These are phyloP conservation scores for Myotis yumanensis DNA, from an alignment of 2,113 vertebrate species.

Conservation along the genomic window DNA sequence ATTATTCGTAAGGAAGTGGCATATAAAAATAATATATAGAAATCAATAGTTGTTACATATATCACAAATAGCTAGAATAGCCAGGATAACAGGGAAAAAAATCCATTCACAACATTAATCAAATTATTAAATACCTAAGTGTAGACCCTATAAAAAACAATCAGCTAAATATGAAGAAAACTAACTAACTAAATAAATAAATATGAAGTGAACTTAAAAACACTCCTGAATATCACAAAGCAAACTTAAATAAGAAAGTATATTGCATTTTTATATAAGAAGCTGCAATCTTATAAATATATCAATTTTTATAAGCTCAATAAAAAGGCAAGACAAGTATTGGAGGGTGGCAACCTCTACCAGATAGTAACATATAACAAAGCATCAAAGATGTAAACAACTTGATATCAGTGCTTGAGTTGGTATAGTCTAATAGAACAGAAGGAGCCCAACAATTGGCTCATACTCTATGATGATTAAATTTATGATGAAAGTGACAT, in stretches of 20 bases:
- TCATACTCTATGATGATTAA: not conserved
- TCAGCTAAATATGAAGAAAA: not conserved
- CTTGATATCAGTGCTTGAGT: not conserved
- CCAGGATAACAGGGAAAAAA: not conserved
- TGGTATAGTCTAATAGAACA: not conserved
- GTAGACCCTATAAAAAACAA: not conserved
- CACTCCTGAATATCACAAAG: not conserved
- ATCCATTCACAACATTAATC: not conserved
- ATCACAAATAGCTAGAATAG: not conserved
- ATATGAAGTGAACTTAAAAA: slow-evolving; percentile 15
- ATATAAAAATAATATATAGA: not conserved
- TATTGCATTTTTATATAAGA: not conserved
- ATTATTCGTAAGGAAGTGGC: not conserved
- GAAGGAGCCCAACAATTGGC: not conserved
- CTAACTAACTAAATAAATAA: not conserved
- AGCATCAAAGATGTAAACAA: not conserved
- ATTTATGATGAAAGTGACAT: not conserved
- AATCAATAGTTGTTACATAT: not conserved
- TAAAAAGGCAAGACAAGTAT: not conserved
- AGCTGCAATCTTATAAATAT: not conserved
- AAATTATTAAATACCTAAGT: not conserved
- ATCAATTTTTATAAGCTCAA: not conserved
- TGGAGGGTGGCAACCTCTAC: not conserved
- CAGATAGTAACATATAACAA: not conserved
- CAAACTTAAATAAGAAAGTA: not conserved